Evolutionary conservation across 2,113 vertebrate species (phyloP), one percentile per base, ranked within the genome.

Genomic region (Barbus barbus): DNA sequence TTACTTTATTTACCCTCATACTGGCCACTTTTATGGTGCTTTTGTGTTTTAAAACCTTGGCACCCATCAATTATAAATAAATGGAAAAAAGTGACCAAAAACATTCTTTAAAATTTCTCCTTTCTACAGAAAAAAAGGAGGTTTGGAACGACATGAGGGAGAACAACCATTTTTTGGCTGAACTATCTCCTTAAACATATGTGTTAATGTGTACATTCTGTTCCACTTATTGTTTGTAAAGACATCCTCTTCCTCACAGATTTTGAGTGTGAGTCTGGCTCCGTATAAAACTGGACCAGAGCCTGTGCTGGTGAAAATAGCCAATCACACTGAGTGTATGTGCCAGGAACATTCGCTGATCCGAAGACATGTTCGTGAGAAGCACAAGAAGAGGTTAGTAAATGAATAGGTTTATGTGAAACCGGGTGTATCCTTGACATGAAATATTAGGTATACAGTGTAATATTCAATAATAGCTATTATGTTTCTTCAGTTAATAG

Each of bases 251-350:
- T 83, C 38, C 41, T 51, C 84, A 31, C 84, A 99, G 98, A 95
- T 99, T 82, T 95, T 99, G 72, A 96, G 97, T 86, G 95, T 99
- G 0, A 96, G 97, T 86, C 95, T 99, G 0, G 94, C 98, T 53
- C 96, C 97, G 33, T 94, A 97, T 91, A 97, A 96, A 84, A 96
- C 95, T 81, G 94, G 96, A 77, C 97, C 97, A 2, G 96, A 98
- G 86, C 96, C 97, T 0, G 95, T 98, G 87, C 93, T 96, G 33
- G 91, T 99, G 84, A 97, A 96, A 91, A 94, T 99, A 84, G 97
- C 96, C 75, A 99, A 99, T 89, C 97, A 99, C 75, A 99, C 97
- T 0, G 95, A 94, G 87, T 99, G 97, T 86, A 95, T 93, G 88
- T 99, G 97, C 85, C 91, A 95, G 87, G 94, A 96, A 81, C 94